Base-by-base conservation (phyloP, 2,888 invertebrate genomes). In the Ectemnius continuus region DNA sequence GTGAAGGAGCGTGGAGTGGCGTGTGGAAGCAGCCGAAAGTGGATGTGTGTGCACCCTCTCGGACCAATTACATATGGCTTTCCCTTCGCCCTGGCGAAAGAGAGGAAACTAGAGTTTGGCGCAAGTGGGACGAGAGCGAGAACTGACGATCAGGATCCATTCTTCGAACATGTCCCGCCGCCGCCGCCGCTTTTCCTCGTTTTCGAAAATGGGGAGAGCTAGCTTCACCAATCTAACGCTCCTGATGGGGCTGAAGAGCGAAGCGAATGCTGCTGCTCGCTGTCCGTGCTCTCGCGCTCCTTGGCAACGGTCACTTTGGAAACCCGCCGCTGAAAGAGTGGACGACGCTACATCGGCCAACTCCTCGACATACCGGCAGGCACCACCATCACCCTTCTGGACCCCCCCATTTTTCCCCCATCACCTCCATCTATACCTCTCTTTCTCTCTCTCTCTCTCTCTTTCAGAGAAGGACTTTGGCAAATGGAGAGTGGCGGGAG, bases 221-320 rank as follows among this genome's bases (percentile, higher is more conserved):
- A 46, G 28, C 60, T 79, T 75, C 66, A 62, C 72, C 79, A 60
- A 70, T 67, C 67, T 70, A 61, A 62, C 70, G 61, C 68, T 45
- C 61, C 61, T 48, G 69, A 69, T 73, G 78, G 76, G 81, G 74
- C 26, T 64, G 58, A 75, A 73, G 76, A 73, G 76, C 75, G 70
- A 70, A 23, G 23, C 23, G 23, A 23, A 23, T 23, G 63, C 76
- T 6, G 28, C 3, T 8, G 8, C 36, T 11, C n/a, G 8, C 36
- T 36, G 36, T 4, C 36, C 36, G 36, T 2, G 5, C 36, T 67
- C 62, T 60, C 71, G 60, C 77, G 45, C 59, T 77, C 79, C 79
- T 70, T 79, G 74, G 79, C 79, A 82, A 82, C 81, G 81, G 82
- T 81, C 82, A 82, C 77, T 82, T 36, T 78, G 82, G 81, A 81